phyloP scores from a whole-genome alignment of 2,888 invertebrate species.

The Chalcis sispes region DNA sequence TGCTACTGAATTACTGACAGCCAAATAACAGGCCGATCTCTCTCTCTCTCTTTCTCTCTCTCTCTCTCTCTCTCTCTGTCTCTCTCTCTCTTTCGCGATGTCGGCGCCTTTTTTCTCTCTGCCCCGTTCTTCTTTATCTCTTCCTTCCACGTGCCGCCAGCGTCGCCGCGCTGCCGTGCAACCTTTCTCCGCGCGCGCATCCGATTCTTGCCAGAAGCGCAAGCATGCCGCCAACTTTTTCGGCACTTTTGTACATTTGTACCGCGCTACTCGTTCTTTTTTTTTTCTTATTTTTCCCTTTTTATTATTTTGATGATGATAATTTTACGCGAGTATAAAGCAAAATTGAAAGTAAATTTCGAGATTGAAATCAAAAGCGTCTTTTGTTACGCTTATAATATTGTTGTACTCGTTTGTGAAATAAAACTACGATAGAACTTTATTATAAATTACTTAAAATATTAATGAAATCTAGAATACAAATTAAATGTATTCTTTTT shows the following conservation, averaged over 20 bases:
- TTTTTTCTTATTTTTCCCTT: background rate
- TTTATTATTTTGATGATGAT: background rate
- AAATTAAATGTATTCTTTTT: too few species aligned
- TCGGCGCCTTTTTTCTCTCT: conserved; percentile 33
- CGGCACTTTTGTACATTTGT: conserved; percentile 21
- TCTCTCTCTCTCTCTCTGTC: conserved; percentile 58
- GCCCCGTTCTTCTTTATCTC: conserved; percentile 54
- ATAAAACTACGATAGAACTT: too few species aligned
- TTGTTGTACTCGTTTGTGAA: too few species aligned
- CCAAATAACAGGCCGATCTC: conserved; percentile 69
- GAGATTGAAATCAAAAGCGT: too few species aligned
- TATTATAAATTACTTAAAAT: too few species aligned
- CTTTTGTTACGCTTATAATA: too few species aligned
- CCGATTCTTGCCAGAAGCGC: conserved; percentile 5
- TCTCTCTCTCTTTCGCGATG: conserved; percentile 16
- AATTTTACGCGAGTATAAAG: background rate
- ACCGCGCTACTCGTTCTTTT: background rate
- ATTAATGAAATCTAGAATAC: too few species aligned
- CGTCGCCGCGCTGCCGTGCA: too few species aligned
- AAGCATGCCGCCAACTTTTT: conserved; percentile 43
- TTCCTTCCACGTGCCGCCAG: conserved; percentile 55
- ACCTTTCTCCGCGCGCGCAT: too few species aligned
- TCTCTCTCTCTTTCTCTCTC: conserved; percentile 63
- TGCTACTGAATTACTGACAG: conserved; percentile 71
- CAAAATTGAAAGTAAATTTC: too few species aligned